These are phyloP conservation scores for Parus major DNA, from an alignment of 2,113 vertebrate species.

Conservation along the genomic window DNA sequence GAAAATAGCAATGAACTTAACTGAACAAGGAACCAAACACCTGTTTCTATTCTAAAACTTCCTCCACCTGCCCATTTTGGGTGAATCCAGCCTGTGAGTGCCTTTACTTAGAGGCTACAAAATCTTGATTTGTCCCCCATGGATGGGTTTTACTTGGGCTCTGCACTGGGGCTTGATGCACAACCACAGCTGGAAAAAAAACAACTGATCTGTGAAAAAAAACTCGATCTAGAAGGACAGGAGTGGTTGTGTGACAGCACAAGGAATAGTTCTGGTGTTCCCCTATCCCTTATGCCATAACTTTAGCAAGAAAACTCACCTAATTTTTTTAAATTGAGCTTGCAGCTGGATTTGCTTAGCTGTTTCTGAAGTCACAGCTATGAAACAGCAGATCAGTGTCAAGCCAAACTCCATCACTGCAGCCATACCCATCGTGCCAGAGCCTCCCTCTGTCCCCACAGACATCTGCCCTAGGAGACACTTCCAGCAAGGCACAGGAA, in stretches of 20 bases:
- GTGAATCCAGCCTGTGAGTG: not conserved
- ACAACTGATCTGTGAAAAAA: not conserved
- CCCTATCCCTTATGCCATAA: not conserved
- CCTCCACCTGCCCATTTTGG: not conserved
- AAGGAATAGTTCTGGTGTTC: not conserved
- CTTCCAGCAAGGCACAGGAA: not conserved
- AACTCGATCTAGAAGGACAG: not conserved
- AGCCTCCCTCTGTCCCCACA: not conserved
- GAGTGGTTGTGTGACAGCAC: not conserved
- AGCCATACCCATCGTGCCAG: not conserved
- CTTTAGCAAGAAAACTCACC: not conserved
- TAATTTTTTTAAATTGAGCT: not conserved
- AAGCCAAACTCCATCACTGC: not conserved
- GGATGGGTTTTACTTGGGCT: not conserved
- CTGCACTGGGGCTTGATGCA: not conserved
- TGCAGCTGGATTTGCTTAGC: not conserved
- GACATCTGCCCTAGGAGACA: accelerated
- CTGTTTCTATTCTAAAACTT: not conserved
- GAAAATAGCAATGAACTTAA: not conserved
- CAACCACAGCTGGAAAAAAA: not conserved
- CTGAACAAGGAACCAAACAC: not conserved
- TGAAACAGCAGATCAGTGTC: not conserved
- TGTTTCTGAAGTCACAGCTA: not conserved
- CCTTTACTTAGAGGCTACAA: not conserved
- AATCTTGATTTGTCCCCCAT: not conserved